Percentiles rank a stretch among this genome's conserved stretches.
phyloP scores from a whole-genome alignment of 2,888 invertebrate genomes.

The Julus scanicus region DNA sequence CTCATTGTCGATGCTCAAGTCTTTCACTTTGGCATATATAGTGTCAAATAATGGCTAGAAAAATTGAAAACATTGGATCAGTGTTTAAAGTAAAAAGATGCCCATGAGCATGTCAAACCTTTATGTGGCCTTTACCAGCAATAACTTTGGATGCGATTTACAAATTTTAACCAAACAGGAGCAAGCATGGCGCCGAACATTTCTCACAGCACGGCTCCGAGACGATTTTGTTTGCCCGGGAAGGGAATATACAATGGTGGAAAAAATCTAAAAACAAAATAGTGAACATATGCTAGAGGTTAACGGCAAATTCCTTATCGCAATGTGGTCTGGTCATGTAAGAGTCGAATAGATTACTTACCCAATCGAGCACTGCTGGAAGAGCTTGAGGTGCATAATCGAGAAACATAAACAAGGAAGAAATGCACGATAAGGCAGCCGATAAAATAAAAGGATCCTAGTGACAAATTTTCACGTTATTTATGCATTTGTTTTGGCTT shows the following conservation, averaged over 20 bases:
- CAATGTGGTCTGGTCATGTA: not conserved
- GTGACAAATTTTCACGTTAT: conserved; percentile 40
- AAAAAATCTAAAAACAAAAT: conserved; percentile 74
- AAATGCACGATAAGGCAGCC: conserved; percentile 87
- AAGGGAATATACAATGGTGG: conserved; percentile 79
- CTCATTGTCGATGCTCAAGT: conserved; percentile 74
- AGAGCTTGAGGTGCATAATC: conserved; percentile 84
- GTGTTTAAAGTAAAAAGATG: not conserved
- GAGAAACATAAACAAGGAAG: conserved; percentile 89
- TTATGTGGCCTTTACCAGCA: conserved; percentile 69
- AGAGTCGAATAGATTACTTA: conserved; percentile 58
- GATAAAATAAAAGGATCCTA: conserved; percentile 83
- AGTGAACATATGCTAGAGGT: not conserved
- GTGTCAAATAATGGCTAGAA: conserved; percentile 81
- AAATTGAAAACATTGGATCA: conserved; percentile 6
- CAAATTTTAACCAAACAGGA: conserved; percentile 90
- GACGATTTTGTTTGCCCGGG: conserved; percentile 76
- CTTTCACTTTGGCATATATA: conserved; percentile 80
- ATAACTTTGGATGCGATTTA: conserved; percentile 83
- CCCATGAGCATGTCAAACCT: not conserved
- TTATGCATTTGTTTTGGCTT: not conserved
- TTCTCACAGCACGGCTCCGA: conserved; percentile 80
- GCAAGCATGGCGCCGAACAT: conserved; percentile 88
- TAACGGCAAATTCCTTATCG: not conserved
- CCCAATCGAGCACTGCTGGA: conserved; percentile 83